Conservation (phyloP, 2,113 vertebrate species). For the Rhodinocichla rosea region DNA sequence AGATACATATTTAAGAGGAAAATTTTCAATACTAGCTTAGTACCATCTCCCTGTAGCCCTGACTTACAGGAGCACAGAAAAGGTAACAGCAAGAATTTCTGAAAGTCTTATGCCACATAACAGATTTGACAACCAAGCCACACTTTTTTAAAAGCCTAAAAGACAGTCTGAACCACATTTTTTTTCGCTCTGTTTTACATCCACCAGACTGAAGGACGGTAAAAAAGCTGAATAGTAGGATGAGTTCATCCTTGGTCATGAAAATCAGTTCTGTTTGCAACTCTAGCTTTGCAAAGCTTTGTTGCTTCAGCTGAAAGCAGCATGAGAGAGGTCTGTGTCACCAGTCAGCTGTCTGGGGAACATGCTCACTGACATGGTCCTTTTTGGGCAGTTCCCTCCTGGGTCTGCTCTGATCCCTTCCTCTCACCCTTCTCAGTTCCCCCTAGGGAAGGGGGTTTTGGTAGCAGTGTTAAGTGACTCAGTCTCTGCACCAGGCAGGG, state of each 20-base stretch:
- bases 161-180: not conserved
- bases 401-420: not conserved
- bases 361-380: not conserved
- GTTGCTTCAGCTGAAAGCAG: not conserved
- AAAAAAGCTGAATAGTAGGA: not conserved
- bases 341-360: not conserved
- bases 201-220: not conserved
- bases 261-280: not conserved
- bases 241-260: not conserved
- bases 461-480: not conserved
- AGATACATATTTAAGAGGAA: not conserved
- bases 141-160: not conserved
- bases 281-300: not conserved
- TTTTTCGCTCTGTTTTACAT: not conserved
- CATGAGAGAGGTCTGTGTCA: not conserved
- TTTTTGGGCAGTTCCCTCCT: not conserved
- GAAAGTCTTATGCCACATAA: not conserved
- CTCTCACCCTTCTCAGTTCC: not conserved
- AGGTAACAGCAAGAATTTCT: not conserved
- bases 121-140: not conserved
- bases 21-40: not conserved
- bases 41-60: not conserved
- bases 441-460: not conserved
- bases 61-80: not conserved
- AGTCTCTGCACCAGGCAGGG: not conserved